Conservation (phyloP, 2,888 invertebrate species). For the Cataglyphis albicans region DNA sequence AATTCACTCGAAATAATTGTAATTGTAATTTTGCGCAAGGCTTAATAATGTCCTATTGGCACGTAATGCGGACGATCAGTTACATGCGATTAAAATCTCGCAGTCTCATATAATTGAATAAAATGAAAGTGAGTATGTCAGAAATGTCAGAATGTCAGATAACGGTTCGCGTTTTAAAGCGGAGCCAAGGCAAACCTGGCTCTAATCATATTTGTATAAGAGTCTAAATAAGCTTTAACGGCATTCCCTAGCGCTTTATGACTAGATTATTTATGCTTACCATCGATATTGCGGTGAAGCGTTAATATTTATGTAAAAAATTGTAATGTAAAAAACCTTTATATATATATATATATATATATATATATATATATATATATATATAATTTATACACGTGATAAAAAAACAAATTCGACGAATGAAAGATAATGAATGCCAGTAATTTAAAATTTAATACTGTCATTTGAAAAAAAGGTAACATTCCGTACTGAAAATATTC, state of each 20-base stretch:
- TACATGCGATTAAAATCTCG: constrained; percentile 4
- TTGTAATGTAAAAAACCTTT: neutral
- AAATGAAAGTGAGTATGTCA: constrained; percentile 3
- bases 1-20: neutral
- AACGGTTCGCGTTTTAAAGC: constrained; percentile 15
- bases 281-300: neutral
- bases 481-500: neutral
- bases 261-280: constrained; percentile 8
- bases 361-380: too few species aligned
- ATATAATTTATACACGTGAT: neutral
- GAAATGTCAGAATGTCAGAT: constrained; percentile 1
- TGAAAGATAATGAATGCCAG: neutral
- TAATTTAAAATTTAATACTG: constrained; percentile 17
- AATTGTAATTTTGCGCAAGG: neutral
- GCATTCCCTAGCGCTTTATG: neutral
- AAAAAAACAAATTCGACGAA: neutral
- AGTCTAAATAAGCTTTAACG: constrained; percentile 29
- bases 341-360: too few species aligned
- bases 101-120: constrained; percentile 5
- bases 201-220: constrained; percentile 12
- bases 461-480: neutral
- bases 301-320: constrained; percentile 28
- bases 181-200: constrained; percentile 4
- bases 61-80: constrained; percentile 17
- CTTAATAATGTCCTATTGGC: neutral